Base-by-base conservation (phyloP, 2,797 vertebrate genomes). In the Pelochelys cantorii region DNA sequence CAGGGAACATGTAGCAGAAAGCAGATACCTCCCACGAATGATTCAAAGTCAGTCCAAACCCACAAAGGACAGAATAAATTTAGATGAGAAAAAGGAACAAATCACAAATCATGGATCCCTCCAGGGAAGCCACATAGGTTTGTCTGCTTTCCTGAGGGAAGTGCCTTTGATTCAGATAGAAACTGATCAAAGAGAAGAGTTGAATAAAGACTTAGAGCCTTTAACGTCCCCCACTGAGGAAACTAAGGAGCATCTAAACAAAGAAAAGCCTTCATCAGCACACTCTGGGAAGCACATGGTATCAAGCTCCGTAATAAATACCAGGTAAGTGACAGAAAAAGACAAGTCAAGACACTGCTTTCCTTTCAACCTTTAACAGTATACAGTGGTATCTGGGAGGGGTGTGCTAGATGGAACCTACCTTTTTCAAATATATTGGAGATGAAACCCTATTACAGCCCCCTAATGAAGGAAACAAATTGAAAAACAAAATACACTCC, bases 91-190 rank as follows among this genome's bases (percentile, higher is more conserved):
- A 88, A 98, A 93, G n/a, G 94, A 98, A 56, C 65, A 31, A 0
- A 60, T 83, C 2, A 95, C 90, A 17, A 96, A 93, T 56, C 87
- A 84, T 65, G 97, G 97, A 42, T 81, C 85, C 34, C 71, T 92
- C 74, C 88, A 93, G 89, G 79, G 85, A 83, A 90, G 77, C 93
- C 86, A 95, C 65, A 53, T n/a, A 20, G 75, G 62, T 93, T 81
- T 9, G 48, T 81, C 96, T 18, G 97, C 97, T 82, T 96, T 97
- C 77, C 98, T 97, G 18, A 98, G 99, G 97, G 99, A 99, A 93
- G 99, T 99, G 84, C 99, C 99, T 90, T 97, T 99, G 94, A 99
- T 99, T 97, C 99, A 99, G 90, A 99, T 99, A 87, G 99, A 99
- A 98, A 97, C 97, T 7, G 99, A 99, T 96, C 99, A 99, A 93